Conservation (phyloP, 2,797 vertebrate genomes). For the Peromyscus melanophrys region DNA sequence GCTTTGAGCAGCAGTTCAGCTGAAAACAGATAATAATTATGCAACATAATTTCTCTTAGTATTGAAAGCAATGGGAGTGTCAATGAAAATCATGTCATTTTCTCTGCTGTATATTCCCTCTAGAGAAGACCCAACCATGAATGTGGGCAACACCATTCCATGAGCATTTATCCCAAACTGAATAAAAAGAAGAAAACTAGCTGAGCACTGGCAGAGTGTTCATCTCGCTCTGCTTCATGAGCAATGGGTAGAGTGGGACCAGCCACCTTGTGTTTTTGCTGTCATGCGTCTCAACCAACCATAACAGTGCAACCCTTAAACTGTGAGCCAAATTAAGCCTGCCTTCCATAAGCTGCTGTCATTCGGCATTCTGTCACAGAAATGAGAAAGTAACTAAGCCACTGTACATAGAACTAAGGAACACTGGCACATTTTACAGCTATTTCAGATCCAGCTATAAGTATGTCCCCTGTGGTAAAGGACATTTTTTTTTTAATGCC, state of each 20-base stretch:
- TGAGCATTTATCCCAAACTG: not conserved
- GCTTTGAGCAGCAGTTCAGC: no score
- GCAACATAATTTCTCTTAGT: not conserved
- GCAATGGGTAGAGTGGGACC: no score
- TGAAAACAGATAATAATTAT: not conserved
- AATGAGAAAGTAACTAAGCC: not conserved
- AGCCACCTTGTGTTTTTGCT: not conserved
- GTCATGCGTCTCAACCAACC: not conserved
- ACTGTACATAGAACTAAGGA: not conserved
- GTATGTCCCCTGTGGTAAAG: no score
- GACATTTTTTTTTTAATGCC: not conserved
- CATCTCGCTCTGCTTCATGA: not conserved
- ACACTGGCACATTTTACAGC: not conserved
- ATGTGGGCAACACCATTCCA: not conserved
- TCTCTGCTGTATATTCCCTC: not conserved
- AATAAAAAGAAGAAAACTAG: not conserved
- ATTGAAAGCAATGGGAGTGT: not conserved
- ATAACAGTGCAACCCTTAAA: no score
- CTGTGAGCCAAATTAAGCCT: not conserved
- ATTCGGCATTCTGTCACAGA: not conserved
- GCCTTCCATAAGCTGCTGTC: no score
- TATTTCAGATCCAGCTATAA: not conserved
- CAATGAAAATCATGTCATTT: not conserved
- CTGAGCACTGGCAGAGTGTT: not conserved
- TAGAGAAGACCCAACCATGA: not conserved